Conservation (phyloP, 2,113 vertebrate species). For the Onychostoma macrolepis region DNA sequence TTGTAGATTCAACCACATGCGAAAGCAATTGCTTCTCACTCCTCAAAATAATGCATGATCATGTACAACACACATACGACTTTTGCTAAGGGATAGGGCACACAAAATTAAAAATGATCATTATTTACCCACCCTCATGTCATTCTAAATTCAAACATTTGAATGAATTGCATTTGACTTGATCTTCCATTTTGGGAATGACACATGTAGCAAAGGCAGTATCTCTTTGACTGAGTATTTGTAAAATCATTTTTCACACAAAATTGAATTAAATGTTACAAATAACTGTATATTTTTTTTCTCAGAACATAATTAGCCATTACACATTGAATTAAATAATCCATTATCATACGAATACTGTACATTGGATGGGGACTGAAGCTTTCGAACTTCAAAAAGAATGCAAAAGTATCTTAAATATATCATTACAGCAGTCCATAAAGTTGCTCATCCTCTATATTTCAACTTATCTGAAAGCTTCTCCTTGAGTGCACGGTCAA, state of each 20-base stretch:
- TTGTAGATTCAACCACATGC: slow-evolving; percentile 1
- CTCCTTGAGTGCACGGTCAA: background rate
- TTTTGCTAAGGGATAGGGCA: background rate
- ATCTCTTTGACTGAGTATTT: background rate
- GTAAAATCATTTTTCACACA: too few species aligned
- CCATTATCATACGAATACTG: background rate
- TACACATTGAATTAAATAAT: background rate
- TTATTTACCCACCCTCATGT: background rate
- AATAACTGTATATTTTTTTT: too few species aligned
- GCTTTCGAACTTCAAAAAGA: background rate
- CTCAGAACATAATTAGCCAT: background rate
- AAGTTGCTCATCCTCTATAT: background rate
- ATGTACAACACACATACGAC: background rate
- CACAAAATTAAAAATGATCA: background rate
- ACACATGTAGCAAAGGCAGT: too few species aligned
- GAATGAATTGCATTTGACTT: too few species aligned
- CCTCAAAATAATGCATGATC: background rate
- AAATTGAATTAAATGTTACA: too few species aligned
- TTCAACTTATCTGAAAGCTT: background rate
- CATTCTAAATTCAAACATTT: background rate
- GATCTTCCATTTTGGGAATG: background rate
- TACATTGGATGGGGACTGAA: background rate
- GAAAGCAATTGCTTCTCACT: background rate
- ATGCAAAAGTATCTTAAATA: background rate
- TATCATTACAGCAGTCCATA: background rate